Base-by-base conservation (phyloP, 1,140 invertebrate species). In the Wasmannia auropunctata region DNA sequence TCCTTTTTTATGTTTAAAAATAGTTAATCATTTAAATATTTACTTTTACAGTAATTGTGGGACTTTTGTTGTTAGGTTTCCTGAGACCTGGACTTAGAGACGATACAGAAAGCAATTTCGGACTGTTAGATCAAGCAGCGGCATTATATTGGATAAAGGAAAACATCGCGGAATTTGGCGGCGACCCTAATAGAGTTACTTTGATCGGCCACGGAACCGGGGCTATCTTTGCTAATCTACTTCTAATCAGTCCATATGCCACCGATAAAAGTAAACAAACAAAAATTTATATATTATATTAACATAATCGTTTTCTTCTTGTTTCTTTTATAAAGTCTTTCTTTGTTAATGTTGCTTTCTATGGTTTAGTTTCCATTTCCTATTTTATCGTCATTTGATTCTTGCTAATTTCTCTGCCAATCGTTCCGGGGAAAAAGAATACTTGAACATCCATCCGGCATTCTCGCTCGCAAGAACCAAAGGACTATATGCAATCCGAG, bases 201-300 rank as follows among this genome's bases (percentile, higher is more conserved):
- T 93, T 99, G 19, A 97, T 99, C 95, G 99, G 99, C 0, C 98
- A 99, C 92, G 98, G 98, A 62, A 99, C 98, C 1, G 99, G 99
- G 0, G 98, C 98, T 0, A 98, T 98, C 43, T 98, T 98, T 92
- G 97, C 98, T 72, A 99, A 98, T 95, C 97, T 98, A 81, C 95
- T 99, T 54, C 97, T 98, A 95, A 96, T 98, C 22, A 98, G 98
- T 63, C 98, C 98, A 0, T 97, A 98, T 51, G 96, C 96, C 77
- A 96, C 96, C 89, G 92, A 92, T 63, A 92, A 95, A 92, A 96
- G 97, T 97, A 94, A 93, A 72, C 10, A n/a, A 31, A 0, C 6
- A 8, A 19, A 19, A 46, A 16, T 76, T 58, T 76, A 14, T 43
- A 58, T 14, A 11, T 8, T 74, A 25, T 11, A 43, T 60, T 76